These are phyloP conservation scores for Zonitis immaculata DNA, from an alignment of 2,888 invertebrate genomes.

Conservation along the genomic window DNA sequence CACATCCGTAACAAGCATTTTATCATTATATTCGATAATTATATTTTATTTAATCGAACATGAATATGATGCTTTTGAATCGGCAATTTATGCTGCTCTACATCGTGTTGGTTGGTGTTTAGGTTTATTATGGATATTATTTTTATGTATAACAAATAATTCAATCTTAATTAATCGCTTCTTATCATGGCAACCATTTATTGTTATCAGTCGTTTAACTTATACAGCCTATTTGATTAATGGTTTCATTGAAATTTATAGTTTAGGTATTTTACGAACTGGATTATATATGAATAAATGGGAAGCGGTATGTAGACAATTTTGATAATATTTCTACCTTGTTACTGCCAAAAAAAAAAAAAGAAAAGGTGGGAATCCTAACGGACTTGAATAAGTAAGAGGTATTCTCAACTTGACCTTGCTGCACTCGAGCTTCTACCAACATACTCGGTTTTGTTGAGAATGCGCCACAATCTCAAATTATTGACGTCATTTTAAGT, in stretches of 20 bases:
- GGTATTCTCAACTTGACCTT: no score
- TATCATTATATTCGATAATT: slow-evolving; percentile 59
- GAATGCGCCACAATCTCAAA: no score
- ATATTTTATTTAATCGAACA: slow-evolving; percentile 62
- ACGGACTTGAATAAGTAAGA: no score
- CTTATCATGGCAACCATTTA: slow-evolving; percentile 58
- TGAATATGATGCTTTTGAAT: slow-evolving; percentile 55
- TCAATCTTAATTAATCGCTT: slow-evolving; percentile 57
- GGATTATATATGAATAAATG: slow-evolving; percentile 59
- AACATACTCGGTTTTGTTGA: no score
- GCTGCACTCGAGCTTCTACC: no score
- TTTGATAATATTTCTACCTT: no score
- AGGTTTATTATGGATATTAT: slow-evolving; percentile 62
- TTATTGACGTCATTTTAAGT: no score
- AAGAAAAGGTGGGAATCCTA: no score
- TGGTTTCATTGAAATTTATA: slow-evolving; percentile 64
- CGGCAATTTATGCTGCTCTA: slow-evolving; percentile 61
- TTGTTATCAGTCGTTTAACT: slow-evolving; percentile 64
- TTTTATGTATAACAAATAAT: slow-evolving; percentile 63
- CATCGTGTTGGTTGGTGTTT: slow-evolving; percentile 66
- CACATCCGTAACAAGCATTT: slow-evolving; percentile 47
- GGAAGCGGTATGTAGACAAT: slow-evolving; percentile 61
- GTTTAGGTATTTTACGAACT: slow-evolving; percentile 57
- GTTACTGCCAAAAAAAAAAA: no score
- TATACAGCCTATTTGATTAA: slow-evolving; percentile 71